These are phyloP conservation scores for Aphidoletes aphidimyza DNA, from an alignment of 2,888 invertebrate species.

Conservation along the genomic window DNA sequence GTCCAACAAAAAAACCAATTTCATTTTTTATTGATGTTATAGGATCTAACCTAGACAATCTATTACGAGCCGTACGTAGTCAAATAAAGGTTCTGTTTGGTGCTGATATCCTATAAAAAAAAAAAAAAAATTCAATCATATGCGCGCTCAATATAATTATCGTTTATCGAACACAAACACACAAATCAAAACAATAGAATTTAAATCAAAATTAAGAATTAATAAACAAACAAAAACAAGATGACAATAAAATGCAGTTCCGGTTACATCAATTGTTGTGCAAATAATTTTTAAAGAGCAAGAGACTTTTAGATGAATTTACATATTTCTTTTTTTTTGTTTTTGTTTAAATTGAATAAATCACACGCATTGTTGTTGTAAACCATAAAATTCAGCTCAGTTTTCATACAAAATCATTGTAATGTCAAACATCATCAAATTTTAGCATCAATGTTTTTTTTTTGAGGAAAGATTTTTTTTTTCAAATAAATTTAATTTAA, in stretches of 20 bases:
- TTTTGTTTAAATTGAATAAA: background rate
- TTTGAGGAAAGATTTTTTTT: no score
- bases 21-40: conserved; percentile 54
- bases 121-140: conserved; percentile 19
- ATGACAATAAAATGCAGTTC: background rate
- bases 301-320: background rate
- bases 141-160: conserved; percentile 5
- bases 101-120: conserved; percentile 52
- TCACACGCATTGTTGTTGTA: background rate
- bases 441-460: no score
- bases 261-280: background rate
- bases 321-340: no score
- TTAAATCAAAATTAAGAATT: background rate
- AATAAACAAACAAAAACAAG: background rate
- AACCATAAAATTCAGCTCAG: background rate
- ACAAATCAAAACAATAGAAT: background rate
- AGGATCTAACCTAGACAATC: conserved; percentile 53
- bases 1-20: conserved; percentile 21
- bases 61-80: conserved; percentile 55
- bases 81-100: conserved; percentile 55
- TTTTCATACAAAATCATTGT: conserved; percentile 3
- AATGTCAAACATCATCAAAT: no score
- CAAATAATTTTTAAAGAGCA: background rate
- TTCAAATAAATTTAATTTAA: no score
- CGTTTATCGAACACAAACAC: background rate